Base-by-base conservation (phyloP, 2,113 vertebrate species). In the Eudorcas thomsonii region DNA sequence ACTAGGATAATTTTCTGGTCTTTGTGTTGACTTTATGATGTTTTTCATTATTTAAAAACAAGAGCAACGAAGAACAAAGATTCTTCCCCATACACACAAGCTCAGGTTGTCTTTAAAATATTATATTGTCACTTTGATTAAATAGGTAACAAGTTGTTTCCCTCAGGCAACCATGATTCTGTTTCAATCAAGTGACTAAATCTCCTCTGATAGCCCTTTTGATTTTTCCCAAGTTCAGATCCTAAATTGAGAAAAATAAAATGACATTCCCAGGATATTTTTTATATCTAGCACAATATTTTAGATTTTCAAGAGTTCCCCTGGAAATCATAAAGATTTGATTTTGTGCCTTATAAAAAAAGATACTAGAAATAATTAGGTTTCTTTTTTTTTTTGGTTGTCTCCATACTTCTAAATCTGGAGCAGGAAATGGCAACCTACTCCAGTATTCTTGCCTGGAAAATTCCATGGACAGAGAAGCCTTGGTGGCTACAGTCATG, bases 11-110 rank as follows among this genome's bases (percentile, higher is more conserved):
- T 50, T 93, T 71, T 60, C 12, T 96, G 48, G 33, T 3, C 36
- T 95, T 82, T 93, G 23, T 43, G 4, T 91, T 95, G 82, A 91
- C 64, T 80, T 88, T 54, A 55, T 93, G 17, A 54, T 1, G 0
- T 90, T 10, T 90, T 90, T 96, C 30, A 55, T 92, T 97, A 81
- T 94, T 74, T 96, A 92, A 87, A 95, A 94, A 94, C 19, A 84
- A 77, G n/a, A 62, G 60, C 19, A 55, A 28, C 5, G 14, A 82
- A 83, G 71, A 83, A 54, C 19, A 60, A 60, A 93, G 15, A 6
- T 39, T 67, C 15, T 91, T 84, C 43, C 14, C 3, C 67, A 74
- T 74, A 26, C 59, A 45, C 60, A 88, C 1, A 36, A 57, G 15
- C 21, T 83, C 57, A 85, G 17, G 4, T 89, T 67, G n/a, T 28